Percentiles rank a stretch among this genome's conserved stretches.
Evolutionary conservation across 2,888 invertebrate species (phyloP).

Genomic region (Chrysopilus asiliformis): DNA sequence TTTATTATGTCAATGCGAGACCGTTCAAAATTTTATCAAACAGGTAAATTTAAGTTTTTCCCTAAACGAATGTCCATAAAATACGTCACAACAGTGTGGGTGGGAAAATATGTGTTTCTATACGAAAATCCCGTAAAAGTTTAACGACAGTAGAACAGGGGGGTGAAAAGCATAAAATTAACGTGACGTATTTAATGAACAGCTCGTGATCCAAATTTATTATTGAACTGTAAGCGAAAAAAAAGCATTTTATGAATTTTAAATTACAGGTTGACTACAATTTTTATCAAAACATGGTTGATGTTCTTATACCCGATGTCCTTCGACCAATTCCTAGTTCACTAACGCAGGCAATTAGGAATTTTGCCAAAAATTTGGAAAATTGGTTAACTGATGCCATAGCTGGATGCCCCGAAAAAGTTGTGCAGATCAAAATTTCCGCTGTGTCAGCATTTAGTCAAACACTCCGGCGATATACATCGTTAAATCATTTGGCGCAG

Average conservation of each 20-base stretch:
- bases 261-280: constrained; percentile 71
- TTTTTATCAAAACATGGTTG: constrained; percentile 92
- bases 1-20: constrained; percentile 30
- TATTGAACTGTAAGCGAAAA: no score
- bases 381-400: constrained; percentile 77
- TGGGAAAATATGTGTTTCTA: no score
- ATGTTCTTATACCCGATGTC: constrained; percentile 92
- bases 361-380: constrained; percentile 87
- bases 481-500: constrained; percentile 86
- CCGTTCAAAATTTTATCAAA: constrained; percentile 30
- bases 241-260: no score
- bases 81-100: no score
- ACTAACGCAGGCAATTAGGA: constrained; percentile 83
- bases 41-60: constrained; percentile 20
- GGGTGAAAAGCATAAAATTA: no score
- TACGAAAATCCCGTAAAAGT: no score
- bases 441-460: constrained; percentile 88
- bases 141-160: no score
- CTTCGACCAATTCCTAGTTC: constrained; percentile 87
- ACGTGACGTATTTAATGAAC: no score
- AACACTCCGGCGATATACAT: constrained; percentile 89
- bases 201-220: no score
- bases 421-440: constrained; percentile 68
- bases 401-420: constrained; percentile 67
- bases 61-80: constrained; percentile 5